Conservation (phyloP, 1,140 invertebrate species). For the Megathymus violae region DNA sequence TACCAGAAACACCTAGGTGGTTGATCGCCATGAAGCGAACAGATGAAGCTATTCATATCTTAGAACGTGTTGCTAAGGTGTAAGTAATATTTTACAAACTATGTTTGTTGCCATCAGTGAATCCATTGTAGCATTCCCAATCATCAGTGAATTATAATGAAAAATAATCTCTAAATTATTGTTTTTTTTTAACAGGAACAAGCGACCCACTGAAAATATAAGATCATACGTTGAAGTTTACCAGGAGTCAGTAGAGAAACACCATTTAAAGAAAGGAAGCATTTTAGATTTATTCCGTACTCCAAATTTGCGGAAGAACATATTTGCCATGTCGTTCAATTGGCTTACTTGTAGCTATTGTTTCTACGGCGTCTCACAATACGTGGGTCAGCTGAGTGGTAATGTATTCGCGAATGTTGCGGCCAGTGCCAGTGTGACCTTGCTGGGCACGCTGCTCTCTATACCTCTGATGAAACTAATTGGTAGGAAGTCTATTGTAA, state of each 20-base stretch:
- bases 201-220: constrained; percentile 83
- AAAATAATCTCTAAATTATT: constrained; percentile 14
- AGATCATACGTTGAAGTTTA: constrained; percentile 76
- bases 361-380: constrained; percentile 90
- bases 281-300: constrained; percentile 89
- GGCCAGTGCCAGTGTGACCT: constrained; percentile 85
- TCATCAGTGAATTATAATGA: neutral
- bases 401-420: constrained; percentile 90
- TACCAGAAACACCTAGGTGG: constrained; percentile 89
- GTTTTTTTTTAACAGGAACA: constrained; percentile 81
- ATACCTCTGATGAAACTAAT: constrained; percentile 86
- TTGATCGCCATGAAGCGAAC: constrained; percentile 85
- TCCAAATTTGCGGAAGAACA: constrained; percentile 90
- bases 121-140: too few species aligned
- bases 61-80: constrained; percentile 84
- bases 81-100: constrained; percentile 51
- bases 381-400: constrained; percentile 88
- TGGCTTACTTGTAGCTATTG: constrained; percentile 90
- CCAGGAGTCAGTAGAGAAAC: constrained; percentile 57
- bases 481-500: constrained; percentile 85
- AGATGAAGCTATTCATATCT: constrained; percentile 84
- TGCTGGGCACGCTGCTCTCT: constrained; percentile 86
- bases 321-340: constrained; percentile 87
- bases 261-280: constrained; percentile 82
- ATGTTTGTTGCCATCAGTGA: too few species aligned